Percentiles rank a stretch among this genome's conserved stretches.
These are phyloP conservation scores for Girardinus metallicus DNA, from an alignment of 2,797 vertebrate species.

Conservation along the genomic window DNA sequence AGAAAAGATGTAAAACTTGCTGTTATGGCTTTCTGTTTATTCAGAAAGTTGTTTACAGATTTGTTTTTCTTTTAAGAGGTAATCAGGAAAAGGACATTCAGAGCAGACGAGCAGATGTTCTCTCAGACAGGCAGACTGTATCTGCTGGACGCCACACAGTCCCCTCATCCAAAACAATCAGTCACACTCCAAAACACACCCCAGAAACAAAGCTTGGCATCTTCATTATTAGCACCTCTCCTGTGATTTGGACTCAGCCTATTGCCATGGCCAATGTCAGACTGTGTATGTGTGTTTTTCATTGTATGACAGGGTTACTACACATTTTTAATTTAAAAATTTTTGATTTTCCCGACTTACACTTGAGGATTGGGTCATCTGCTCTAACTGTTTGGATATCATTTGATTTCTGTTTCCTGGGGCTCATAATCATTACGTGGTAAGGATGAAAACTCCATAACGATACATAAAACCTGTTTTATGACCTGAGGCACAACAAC, in stretches of 20 bases:
- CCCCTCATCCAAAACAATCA: constrained; percentile 66
- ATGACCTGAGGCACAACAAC: not conserved
- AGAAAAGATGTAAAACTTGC: not conserved
- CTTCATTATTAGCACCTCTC: constrained; percentile 42
- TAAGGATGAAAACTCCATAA: not conserved
- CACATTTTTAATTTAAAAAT: not conserved
- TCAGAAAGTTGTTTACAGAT: not conserved
- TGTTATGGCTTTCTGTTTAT: not conserved
- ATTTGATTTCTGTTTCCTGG: not conserved
- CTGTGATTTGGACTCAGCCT: constrained; percentile 42
- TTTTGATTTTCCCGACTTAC: not conserved
- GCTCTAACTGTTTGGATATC: not conserved
- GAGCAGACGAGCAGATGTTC: constrained; percentile 64
- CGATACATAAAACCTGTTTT: not conserved
- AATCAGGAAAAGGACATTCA: constrained; percentile 27
- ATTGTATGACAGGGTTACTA: not conserved
- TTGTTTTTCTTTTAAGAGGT: not conserved
- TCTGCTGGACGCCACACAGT: constrained; percentile 56
- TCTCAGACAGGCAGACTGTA: constrained; percentile 60
- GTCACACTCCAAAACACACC: constrained; percentile 46
- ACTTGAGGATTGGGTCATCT: not conserved
- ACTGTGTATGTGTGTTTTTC: not conserved
- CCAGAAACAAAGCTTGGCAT: constrained; percentile 45
- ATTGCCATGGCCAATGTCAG: constrained; percentile 20
- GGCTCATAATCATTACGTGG: not conserved